Evolutionary conservation across 2,888 invertebrate species (phyloP).

Genomic region (Isotomurus palustris): DNA sequence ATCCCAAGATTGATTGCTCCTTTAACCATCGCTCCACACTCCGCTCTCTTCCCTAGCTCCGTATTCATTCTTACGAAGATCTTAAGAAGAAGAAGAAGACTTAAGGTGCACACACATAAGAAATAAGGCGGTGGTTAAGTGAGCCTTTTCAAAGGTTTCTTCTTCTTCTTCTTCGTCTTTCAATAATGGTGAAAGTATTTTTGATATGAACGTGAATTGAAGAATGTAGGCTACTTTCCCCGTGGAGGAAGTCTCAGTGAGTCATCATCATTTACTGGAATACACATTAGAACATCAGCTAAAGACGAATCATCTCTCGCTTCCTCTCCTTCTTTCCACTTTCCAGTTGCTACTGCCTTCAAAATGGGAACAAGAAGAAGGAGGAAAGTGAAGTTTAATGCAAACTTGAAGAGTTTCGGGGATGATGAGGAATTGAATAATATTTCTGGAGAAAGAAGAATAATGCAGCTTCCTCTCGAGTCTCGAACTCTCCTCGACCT

Average conservation of each 20-base stretch:
- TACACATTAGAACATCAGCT: background rate
- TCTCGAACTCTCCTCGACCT: no score
- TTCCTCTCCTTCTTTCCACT: background rate
- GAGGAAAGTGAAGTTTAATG: no score
- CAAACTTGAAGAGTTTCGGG: background rate
- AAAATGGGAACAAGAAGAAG: no score
- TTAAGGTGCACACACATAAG: no score
- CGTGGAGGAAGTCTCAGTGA: background rate
- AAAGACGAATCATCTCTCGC: background rate
- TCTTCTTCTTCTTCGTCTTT: background rate
- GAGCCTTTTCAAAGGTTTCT: no score
- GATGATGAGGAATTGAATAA: constrained; percentile 2
- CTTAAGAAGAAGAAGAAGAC: no score
- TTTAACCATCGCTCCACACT: background rate
- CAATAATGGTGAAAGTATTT: no score
- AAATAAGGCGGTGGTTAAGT: no score
- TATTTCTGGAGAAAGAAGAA: background rate
- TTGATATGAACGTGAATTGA: no score
- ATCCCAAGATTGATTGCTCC: constrained; percentile 13
- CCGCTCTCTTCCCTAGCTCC: background rate
- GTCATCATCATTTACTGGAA: background rate
- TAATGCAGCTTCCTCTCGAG: no score
- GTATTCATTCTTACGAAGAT: no score
- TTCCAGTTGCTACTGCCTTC: no score
- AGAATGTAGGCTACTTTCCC: background rate